A percentile compares a stretch with the other conserved stretches of the same genome.
phyloP scores from a whole-genome alignment of 2,888 invertebrate species.

The Exephanes ischioxanthus region DNA sequence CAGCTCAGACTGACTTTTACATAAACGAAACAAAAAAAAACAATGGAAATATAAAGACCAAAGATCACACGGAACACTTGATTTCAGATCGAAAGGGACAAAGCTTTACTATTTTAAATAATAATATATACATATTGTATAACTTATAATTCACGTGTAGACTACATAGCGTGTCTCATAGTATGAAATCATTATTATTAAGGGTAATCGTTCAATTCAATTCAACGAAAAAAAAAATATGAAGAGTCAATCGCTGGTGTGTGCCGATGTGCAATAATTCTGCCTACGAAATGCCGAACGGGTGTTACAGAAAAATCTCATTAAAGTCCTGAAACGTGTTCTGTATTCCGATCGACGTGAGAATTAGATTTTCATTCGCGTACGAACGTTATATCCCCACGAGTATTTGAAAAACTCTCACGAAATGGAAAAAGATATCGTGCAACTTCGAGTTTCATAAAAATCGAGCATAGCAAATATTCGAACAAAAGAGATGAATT shows the following conservation, averaged over 20 bases:
- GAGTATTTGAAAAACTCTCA: constrained; percentile 34
- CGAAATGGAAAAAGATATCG: constrained; percentile 30
- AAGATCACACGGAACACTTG: constrained; percentile 31
- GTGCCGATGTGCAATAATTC: constrained; percentile 56
- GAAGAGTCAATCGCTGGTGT: constrained; percentile 19
- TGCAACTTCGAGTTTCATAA: neutral
- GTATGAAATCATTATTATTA: neutral
- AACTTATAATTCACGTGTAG: constrained; percentile 23
- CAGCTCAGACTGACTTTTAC: constrained; percentile 54
- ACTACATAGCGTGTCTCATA: constrained; percentile 8
- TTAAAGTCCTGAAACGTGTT: neutral
- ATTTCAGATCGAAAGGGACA: constrained; percentile 24
- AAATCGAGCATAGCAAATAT: constrained; percentile 1
- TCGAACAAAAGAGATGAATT: neutral
- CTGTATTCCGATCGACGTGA: neutral
- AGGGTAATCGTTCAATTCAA: constrained; percentile 34
- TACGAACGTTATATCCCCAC: constrained; percentile 1
- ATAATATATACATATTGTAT: constrained; percentile 41
- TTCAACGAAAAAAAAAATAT: constrained; percentile 29
- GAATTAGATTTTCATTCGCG: constrained; percentile 6
- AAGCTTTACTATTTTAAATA: constrained; percentile 55
- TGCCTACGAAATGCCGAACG: constrained; percentile 36
- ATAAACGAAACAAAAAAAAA: constrained; percentile 6
- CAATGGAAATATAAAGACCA: constrained; percentile 13
- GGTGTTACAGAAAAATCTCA: neutral